These are phyloP conservation scores for Drepanosiphum platanoidis DNA, from an alignment of 2,888 invertebrate genomes.

Conservation along the genomic window DNA sequence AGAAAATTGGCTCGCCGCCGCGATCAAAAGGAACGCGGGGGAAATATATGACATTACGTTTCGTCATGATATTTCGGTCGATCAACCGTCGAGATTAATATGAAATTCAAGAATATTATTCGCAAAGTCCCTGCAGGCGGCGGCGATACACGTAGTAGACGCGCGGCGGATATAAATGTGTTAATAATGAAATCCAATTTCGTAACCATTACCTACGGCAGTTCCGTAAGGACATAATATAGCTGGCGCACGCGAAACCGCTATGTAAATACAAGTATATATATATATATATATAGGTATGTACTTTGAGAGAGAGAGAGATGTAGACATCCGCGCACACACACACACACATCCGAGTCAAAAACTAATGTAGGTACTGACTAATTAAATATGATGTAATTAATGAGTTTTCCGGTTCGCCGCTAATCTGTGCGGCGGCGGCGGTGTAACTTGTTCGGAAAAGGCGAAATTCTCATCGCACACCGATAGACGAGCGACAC, in stretches of 20 bases:
- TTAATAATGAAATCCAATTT: conserved; percentile 32
- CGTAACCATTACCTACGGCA: background rate
- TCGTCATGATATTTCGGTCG: background rate
- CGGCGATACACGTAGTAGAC: background rate
- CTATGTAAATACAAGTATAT: background rate
- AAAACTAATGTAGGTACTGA: conserved; percentile 42
- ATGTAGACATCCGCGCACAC: background rate
- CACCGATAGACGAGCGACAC: background rate
- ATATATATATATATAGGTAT: background rate
- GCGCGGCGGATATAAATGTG: background rate
- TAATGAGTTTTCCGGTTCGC: conserved; percentile 44
- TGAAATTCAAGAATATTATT: background rate
- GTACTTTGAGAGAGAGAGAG: background rate
- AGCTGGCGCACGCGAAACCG: background rate
- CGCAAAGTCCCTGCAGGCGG: background rate
- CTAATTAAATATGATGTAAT: conserved; percentile 52
- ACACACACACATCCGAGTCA: background rate
- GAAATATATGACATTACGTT: no score
- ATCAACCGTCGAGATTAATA: background rate
- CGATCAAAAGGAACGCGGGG: background rate
- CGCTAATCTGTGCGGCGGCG: background rate
- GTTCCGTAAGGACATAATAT: conserved; percentile 23
- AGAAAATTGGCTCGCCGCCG: no score
- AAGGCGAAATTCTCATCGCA: background rate
- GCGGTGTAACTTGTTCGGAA: background rate